Evolutionary conservation across 2,888 invertebrate species (phyloP).

Genomic region (Ditula angustiorana): DNA sequence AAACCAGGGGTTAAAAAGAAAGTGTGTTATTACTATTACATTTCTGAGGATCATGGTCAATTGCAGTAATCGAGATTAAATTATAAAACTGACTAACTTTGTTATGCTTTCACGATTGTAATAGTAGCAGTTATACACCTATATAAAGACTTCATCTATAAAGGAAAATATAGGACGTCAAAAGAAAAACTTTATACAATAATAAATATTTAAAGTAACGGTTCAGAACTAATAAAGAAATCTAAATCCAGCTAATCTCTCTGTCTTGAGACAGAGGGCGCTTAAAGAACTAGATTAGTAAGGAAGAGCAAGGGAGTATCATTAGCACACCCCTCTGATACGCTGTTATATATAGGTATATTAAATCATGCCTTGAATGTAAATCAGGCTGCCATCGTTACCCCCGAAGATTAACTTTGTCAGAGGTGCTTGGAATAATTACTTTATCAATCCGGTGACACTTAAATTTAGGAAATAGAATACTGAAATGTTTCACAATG

Average conservation of each 20-base stretch:
- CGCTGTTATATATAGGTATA: constrained; percentile 11
- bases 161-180: too few relatives aligned
- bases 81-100: too few relatives aligned
- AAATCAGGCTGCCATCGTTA: constrained; percentile 30
- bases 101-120: too few relatives aligned
- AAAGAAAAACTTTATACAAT: too few relatives aligned
- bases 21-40: too few relatives aligned
- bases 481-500: neutral
- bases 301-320: constrained; percentile 7
- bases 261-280: neutral
- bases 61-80: too few relatives aligned
- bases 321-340: constrained; percentile 24
- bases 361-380: constrained; percentile 30
- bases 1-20: too few relatives aligned
- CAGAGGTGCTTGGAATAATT: constrained; percentile 24
- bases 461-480: constrained; percentile 4
- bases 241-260: neutral
- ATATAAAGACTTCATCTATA: too few relatives aligned
- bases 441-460: constrained; percentile 29
- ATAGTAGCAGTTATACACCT: too few relatives aligned
- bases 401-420: constrained; percentile 35
- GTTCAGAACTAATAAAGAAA: neutral
- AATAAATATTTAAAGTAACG: too few relatives aligned
- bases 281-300: constrained; percentile 13
- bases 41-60: too few relatives aligned